phyloP scores from a whole-genome alignment of 2,797 vertebrate genomes.

The Intellagama lesueurii region DNA sequence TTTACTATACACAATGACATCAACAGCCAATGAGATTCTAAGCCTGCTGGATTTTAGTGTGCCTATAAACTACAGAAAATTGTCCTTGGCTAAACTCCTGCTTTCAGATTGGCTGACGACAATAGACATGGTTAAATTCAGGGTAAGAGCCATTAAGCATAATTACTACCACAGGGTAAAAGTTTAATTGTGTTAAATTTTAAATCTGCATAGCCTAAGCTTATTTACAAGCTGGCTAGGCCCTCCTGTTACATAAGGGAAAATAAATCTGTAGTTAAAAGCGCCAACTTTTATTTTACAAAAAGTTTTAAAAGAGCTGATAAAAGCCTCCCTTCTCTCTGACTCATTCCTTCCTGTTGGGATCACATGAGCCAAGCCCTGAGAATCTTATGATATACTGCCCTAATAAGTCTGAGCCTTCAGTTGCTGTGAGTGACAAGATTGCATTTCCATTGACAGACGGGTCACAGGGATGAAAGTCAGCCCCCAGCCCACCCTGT shows the following conservation, averaged over 20 bases:
- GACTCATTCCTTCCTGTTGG: conserved; percentile 47
- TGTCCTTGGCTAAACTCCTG: conserved; percentile 79
- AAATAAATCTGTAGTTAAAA: conserved; percentile 67
- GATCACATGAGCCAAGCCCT: conserved; percentile 36
- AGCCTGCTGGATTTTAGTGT: conserved; percentile 64
- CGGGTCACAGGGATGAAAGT: conserved; percentile 49
- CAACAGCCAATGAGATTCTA: conserved; percentile 75
- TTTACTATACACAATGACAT: conserved; percentile 75
- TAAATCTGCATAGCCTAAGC: conserved; percentile 64
- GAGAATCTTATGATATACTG: conserved; percentile 53
- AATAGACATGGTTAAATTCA: conserved; percentile 74
- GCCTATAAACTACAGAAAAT: conserved; percentile 75
- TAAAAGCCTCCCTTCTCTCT: conserved; percentile 53
- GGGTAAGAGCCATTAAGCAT: conserved; percentile 75
- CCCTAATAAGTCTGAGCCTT: conserved; percentile 31
- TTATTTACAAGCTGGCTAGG: conserved; percentile 73
- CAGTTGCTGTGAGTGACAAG: not conserved
- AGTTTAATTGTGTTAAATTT: conserved; percentile 75
- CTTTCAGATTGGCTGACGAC: conserved; percentile 76
- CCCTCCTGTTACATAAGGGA: conserved; percentile 49
- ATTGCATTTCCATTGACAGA: conserved; percentile 42
- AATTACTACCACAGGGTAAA: conserved; percentile 79
- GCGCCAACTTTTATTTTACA: conserved; percentile 63
- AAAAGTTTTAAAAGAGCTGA: conserved; percentile 45
- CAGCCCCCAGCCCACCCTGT: conserved; percentile 15